Conservation (phyloP, 2,797 vertebrate genomes). For the Anguilla pacifica region DNA sequence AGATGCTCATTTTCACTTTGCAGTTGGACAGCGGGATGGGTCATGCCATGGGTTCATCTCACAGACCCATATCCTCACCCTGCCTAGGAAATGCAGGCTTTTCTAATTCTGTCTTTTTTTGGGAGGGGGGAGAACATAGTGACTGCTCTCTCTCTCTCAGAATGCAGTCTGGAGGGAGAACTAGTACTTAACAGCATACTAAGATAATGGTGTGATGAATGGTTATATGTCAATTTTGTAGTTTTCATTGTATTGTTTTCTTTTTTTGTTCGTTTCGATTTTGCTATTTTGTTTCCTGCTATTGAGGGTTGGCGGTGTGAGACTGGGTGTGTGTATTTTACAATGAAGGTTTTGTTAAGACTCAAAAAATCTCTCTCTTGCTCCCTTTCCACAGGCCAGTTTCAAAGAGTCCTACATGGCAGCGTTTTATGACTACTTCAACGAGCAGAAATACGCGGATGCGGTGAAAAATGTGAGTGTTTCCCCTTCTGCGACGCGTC, state of each 20-base stretch:
- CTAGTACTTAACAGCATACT: too few species aligned
- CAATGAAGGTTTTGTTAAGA: too few species aligned
- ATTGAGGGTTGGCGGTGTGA: too few species aligned
- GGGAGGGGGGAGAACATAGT: too few species aligned
- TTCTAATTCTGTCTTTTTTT: background rate
- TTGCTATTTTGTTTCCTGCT: too few species aligned
- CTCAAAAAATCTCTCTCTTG: background rate
- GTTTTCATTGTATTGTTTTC: too few species aligned
- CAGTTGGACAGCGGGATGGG: background rate
- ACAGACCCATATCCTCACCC: background rate
- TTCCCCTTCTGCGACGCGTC: background rate
- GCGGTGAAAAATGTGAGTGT: conserved; percentile 95
- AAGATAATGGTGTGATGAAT: too few species aligned
- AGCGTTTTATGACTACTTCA: conserved; percentile 95
- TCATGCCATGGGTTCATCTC: background rate
- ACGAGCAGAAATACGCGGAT: conserved; percentile 97
- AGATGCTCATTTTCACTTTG: background rate
- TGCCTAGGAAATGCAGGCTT: background rate
- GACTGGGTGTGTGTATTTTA: too few species aligned
- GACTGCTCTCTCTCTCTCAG: too few species aligned
- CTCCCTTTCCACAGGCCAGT: conserved; percentile 78
- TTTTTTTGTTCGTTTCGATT: too few species aligned
- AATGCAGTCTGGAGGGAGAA: too few species aligned
- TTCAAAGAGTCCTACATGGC: conserved; percentile 99
- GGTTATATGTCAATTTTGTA: too few species aligned